phyloP scores from a whole-genome alignment of 2,888 invertebrate species.

The Heliothis peltigera region DNA sequence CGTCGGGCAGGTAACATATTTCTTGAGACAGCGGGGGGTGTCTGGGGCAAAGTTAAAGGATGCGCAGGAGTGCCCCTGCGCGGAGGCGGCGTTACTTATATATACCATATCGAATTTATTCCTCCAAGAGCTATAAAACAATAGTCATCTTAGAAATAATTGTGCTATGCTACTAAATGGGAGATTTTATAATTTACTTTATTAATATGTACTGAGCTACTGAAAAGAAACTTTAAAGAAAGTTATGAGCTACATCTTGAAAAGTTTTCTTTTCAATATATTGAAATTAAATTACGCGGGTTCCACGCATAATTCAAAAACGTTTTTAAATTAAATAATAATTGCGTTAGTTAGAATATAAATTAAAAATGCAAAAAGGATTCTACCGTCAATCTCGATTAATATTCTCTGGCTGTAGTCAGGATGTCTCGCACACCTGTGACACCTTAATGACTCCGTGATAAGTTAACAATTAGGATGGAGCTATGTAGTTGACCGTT shows the following conservation, averaged over 20 bases:
- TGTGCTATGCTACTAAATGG: neutral
- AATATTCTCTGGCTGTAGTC: slow-evolving; percentile 52
- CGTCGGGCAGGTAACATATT: slow-evolving; percentile 84
- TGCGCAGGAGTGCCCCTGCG: slow-evolving; percentile 68
- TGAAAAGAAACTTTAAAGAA: neutral
- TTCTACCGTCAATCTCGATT: slow-evolving; percentile 46
- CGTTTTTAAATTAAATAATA: slow-evolving; percentile 24
- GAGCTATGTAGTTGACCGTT: slow-evolving; percentile 40
- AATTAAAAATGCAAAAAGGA: slow-evolving; percentile 48
- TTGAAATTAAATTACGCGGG: neutral
- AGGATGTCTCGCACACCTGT: slow-evolving; percentile 56
- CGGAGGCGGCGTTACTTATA: slow-evolving; percentile 52
- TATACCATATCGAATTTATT: slow-evolving; percentile 63
- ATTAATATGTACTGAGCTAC: neutral
- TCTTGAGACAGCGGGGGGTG: slow-evolving; percentile 83
- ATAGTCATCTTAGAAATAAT: slow-evolving; percentile 34
- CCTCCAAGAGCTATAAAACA: slow-evolving; percentile 54
- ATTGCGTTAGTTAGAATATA: slow-evolving; percentile 19
- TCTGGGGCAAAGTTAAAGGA: slow-evolving; percentile 75
- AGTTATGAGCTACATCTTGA: neutral
- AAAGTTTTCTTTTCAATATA: neutral
- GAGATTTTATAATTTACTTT: slow-evolving; percentile 5
- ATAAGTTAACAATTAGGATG: slow-evolving; percentile 54
- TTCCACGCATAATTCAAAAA: slow-evolving; percentile 7
- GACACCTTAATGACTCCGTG: slow-evolving; percentile 55